Base-by-base conservation (phyloP, 2,113 vertebrate species). In the Typhlomys cinereus region DNA sequence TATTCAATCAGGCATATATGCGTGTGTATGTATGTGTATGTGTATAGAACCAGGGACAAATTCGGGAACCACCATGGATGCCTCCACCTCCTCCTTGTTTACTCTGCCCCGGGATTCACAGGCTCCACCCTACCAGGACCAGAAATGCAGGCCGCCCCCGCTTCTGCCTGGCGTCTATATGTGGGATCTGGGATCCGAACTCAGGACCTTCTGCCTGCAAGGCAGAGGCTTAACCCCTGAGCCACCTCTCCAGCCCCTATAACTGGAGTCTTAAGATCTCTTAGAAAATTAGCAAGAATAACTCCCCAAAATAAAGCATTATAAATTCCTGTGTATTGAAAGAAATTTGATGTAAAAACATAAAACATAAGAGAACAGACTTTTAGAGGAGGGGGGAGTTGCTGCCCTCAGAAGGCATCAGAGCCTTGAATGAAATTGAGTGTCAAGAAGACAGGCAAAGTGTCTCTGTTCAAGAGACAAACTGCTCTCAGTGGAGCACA, bases 351-450 rank as follows among this genome's bases (percentile, higher is more conserved):
- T 64, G 44, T 74, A 92, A 95, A 95, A 92, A 86, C 31, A 1
- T 50, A 66, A 70, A 57, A 86, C 31, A 1, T 50, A 66, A 70
- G 52, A 62, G 80, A 95, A 66, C 39, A 0, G 39, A 0, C 5
- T n/a, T 36, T 67, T 8, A 52, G 36, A 9, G 14, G 31, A 78
- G 66, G 91, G 66, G 86, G 54, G 89, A 67, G 57, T 88, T 88
- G 50, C 31, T 94, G 52, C 94, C 95, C 52, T 89, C 84, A 27
- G 96, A 91, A 89, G 59, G 7, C 79, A 87, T 89, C 89, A 54
- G 0, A 0, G 21, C 86, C 94, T 79, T 94, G 89, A 87, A 95
- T 59, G 36, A n/a, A 71, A 50, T 15, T 17, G 62, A 66, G 71
- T 83, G 92, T 70, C 0, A 0, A 21, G 82, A 59, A 92, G 95